Base-by-base conservation (phyloP, 2,797 vertebrate species). In the Paedocypris micromegethes region DNA sequence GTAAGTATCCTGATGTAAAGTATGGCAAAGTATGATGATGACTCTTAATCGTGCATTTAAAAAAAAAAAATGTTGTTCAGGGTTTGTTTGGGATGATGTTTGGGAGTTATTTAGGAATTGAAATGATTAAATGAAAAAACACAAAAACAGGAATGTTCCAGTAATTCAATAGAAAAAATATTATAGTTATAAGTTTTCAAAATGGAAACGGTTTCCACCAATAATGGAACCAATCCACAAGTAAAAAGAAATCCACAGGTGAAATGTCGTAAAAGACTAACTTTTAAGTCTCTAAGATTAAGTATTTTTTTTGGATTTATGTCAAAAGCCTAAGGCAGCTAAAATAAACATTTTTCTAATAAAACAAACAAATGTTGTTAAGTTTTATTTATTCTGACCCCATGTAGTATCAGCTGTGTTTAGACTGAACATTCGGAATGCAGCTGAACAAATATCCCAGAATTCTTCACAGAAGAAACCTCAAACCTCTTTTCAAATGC, bases 391-490 rank as follows among this genome's bases (percentile, higher is more conserved):
- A 73, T 64, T 66, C 58, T 55, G 64, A 50, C 66, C 66, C 59
- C 60, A 55, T 68, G 53, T 68, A 71, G 61, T 47, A 68, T 7
- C 51, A 64, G 44, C 44, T 51, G 56, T 48, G 66, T 60, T 60
- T 65, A n/a, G 41, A 23, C 61, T 9, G 83, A 81, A 77, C 9
- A 67, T 73, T 54, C 9, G 3, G 0, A 2, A 50, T 52, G 38
- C 66, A 75, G 68, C 70, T 69, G 68, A 68, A 71, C 70, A 72
- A 75, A 45, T 72, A 71, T 60, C 44, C 48, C 1, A 76, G 9
- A 81, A 56, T 75, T 64, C 81, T 1, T 81, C 84, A 72, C 23
- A 5, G 58, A 54, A 75, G 82, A 82, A 43, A 80, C 78, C 77
- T 48, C 68, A 77, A 78, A 75, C 8, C 49, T 41, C 39, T 23